Evolutionary conservation across 2,888 invertebrate species (phyloP), one percentile per base, ranked within the genome.

Genomic region (Eubasilissa splendida): DNA sequence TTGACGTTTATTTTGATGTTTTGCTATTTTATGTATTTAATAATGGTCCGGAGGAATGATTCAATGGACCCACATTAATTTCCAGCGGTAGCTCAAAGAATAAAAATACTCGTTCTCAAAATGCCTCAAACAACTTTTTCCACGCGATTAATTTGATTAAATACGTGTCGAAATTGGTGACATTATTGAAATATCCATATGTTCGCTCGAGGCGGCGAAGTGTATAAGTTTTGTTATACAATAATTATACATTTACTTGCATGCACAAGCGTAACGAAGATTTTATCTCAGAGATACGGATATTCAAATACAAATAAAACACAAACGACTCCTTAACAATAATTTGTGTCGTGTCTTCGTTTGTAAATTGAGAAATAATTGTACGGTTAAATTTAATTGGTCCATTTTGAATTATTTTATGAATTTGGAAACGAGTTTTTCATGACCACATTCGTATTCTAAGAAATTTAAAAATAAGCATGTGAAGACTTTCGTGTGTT

Each of bases 81-180:
- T 63, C 33, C 68, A 68, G 68, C 42, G 68, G 68, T 68, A 68
- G 68, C 68, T 52, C 14, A 52, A 42, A 68, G 14, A 33, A 31
- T 11, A 42, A 63, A 42, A 33, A 68, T 42, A 68, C 68, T 50
- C 50, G 68, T 68, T 68, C 50, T 5, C 42, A 68, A 68, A 22
- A 12, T 22, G 60, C 42, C n/a, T 14, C 12, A 60, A 68, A 53
- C 58, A 50, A 63, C 56, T 68, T 66, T 58, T 54, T 31, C 68
- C 53, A 53, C 33, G 33, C 42, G 53, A 53, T 77, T 77, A 77
- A 77, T 68, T 54, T 66, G 68, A 77, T 77, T 56, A 77, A 77
- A 54, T 66, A 77, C 66, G 77, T 65, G 66, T 59, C 59, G 33
- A 77, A 50, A 53, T 65, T 42, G 66, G 68, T 56, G 77, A 68